Conservation (phyloP, 2,888 invertebrate genomes). For the Eupsilia transversa region DNA sequence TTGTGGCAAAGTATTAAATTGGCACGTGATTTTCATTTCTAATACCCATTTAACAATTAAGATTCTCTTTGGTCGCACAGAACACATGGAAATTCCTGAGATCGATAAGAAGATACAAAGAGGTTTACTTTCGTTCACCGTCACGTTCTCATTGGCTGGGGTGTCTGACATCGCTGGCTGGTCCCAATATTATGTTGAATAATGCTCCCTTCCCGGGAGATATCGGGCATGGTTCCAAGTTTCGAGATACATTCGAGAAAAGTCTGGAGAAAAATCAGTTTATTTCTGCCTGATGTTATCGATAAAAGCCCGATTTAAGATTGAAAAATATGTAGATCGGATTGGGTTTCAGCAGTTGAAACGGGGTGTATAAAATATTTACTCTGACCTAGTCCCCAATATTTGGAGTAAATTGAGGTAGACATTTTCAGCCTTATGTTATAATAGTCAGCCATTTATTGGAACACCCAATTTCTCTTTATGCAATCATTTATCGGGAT, state of each 20-base stretch:
- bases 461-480: background rate
- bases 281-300: background rate
- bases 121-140: background rate
- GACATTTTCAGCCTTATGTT: background rate
- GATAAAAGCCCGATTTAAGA: background rate
- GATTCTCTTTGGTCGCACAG: background rate
- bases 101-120: slow-evolving; percentile 16
- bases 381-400: background rate
- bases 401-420: background rate
- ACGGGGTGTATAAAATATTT: background rate
- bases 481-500: background rate
- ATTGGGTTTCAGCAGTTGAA: background rate
- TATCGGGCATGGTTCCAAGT: slow-evolving; percentile 37
- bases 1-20: background rate
- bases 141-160: slow-evolving; percentile 4
- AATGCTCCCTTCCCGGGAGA: slow-evolving; percentile 13
- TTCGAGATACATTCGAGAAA: slow-evolving; percentile 4
- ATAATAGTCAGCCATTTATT: background rate
- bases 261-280: slow-evolving; percentile 2
- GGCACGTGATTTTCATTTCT: background rate
- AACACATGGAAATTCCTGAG: background rate
- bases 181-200: slow-evolving; percentile 33
- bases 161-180: slow-evolving; percentile 2
- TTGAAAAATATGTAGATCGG: background rate
- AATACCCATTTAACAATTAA: too few relatives aligned